These are phyloP conservation scores for Bellardia bayeri DNA, from an alignment of 2,888 invertebrate species.

Conservation along the genomic window DNA sequence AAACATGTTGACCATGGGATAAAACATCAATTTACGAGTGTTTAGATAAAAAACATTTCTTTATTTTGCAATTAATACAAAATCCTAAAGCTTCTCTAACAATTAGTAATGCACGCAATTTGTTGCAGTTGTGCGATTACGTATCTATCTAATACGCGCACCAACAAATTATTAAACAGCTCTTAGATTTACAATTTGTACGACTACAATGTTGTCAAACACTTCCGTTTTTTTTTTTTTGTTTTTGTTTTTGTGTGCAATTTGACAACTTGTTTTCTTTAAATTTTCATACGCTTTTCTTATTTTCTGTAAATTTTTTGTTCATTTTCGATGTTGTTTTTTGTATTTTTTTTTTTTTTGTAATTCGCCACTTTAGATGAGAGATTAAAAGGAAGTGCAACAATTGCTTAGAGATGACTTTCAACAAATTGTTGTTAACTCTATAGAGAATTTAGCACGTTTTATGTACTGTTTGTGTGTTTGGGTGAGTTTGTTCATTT, in stretches of 20 bases:
- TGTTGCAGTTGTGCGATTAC: conserved; percentile 56
- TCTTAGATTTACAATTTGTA: conserved; percentile 7
- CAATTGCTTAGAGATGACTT: conserved; percentile 64
- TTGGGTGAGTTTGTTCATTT: conserved; percentile 3
- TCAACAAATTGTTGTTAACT: conserved; percentile 54
- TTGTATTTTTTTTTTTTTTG: not conserved
- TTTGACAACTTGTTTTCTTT: conserved; percentile 57
- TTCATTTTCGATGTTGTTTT: not conserved
- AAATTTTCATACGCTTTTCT: not conserved
- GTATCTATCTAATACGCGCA: conserved; percentile 20
- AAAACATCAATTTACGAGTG: conserved; percentile 8
- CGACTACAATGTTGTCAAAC: conserved; percentile 41
- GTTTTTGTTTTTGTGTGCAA: not conserved
- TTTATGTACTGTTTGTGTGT: conserved; percentile 14
- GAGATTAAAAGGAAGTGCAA: conserved; percentile 46
- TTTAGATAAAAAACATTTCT: not conserved
- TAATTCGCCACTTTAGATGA: conserved; percentile 40
- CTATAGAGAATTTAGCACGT: conserved; percentile 50
- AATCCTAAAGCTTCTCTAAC: conserved; percentile 27
- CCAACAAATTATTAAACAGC: conserved; percentile 37
- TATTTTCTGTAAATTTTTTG: conserved; percentile 11
- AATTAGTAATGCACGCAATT: conserved; percentile 57
- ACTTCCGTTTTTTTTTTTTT: conserved; percentile 43
- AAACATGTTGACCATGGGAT: conserved; percentile 64
- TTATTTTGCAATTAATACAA: conserved; percentile 40